Percentiles rank a stretch among this genome's conserved stretches.
These are phyloP conservation scores for Rotaria macrura DNA, from an alignment of 2,888 invertebrate species.

Conservation along the genomic window DNA sequence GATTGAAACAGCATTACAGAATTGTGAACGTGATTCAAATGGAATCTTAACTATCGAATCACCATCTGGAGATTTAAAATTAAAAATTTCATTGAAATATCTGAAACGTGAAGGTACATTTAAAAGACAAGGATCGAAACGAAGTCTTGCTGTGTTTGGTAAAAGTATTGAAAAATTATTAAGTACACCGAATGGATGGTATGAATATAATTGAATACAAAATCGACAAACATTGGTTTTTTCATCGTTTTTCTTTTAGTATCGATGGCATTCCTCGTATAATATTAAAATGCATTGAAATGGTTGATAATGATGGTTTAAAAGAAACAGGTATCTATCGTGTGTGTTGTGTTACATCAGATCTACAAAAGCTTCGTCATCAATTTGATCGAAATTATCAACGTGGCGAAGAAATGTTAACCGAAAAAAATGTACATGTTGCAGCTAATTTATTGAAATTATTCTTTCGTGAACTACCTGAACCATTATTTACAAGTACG, in stretches of 20 bases:
- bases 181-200: background rate
- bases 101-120: conserved; percentile 4
- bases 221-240: background rate
- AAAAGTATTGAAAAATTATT: background rate
- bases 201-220: background rate
- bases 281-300: conserved; percentile 5
- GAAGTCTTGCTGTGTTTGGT: conserved; percentile 6
- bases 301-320: conserved; percentile 8
- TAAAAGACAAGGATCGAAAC: background rate
- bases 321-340: conserved; percentile 20
- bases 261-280: conserved; percentile 2
- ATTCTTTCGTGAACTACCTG: background rate
- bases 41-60: background rate
- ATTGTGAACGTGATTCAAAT: background rate
- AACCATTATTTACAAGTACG: background rate
- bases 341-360: background rate
- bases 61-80: background rate
- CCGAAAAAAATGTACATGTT: background rate
- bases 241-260: background rate
- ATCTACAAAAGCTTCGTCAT: background rate
- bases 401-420: background rate
- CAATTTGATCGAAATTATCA: background rate
- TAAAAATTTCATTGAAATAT: conserved; percentile 5
- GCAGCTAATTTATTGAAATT: conserved; percentile 18
- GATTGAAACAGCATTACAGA: conserved; percentile 12